Base-by-base conservation (phyloP, 2,797 vertebrate genomes). In the Xiphophorus birchmanni region DNA sequence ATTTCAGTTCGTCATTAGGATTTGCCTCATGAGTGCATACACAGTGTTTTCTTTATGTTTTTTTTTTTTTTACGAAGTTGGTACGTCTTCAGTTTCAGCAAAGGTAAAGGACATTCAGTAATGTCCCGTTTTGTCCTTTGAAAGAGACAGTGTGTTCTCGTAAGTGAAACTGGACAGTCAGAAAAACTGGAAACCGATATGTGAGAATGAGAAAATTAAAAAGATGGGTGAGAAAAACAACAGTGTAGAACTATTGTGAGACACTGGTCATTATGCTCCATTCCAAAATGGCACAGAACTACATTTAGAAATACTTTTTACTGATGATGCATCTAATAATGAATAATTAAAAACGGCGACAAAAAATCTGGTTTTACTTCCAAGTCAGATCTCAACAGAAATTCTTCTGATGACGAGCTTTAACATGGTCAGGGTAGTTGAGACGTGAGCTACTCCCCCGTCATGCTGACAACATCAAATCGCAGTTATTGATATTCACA, bases 131-230 rank as follows among this genome's bases (percentile, higher is more conserved):
- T 21, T 87, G 83, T 77, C 84, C 84, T 91, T 89, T 82, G 58
- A 29, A 77, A 76, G 73, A 84, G 75, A 91, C 86, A 65, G 67
- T 74, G 75, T 73, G 82, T 85, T 84, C 83, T 85, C 75, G 89
- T 60, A 65, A 74, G 74, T 80, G 72, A 80, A 79, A 93, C 78
- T 84, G 90, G 89, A 89, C 0, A 75, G 86, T 89, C 91, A 86
- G 88, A 88, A 74, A 79, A 88, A 89, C 69, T 79, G 88, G 80
- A 86, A 9, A 58, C 73, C 78, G 89, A 87, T 78, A 89, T 84
- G 74, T 88, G 88, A 91, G 90, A 93, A 82, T 23, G 7, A 84
- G 74, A 78, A 78, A 56, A 80, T 81, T 54, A 84, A 82, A 75
- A 79, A 78, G 84, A 83, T 86, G 87, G 82, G 82, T 74, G 84